These are phyloP conservation scores for Tridacna crocea DNA, from an alignment of 2,888 invertebrate genomes.

Conservation along the genomic window DNA sequence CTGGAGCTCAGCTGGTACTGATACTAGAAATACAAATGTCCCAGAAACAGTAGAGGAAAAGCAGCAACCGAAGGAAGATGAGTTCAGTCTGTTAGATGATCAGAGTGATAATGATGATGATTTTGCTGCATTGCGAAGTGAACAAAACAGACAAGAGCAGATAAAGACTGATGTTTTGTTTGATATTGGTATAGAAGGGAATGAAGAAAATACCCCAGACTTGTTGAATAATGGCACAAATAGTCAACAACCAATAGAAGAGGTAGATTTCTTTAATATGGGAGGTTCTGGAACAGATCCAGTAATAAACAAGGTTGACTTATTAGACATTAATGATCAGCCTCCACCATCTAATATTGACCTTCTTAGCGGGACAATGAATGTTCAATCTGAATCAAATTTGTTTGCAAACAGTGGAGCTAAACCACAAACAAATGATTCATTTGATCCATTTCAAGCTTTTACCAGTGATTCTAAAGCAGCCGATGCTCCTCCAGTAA, in stretches of 20 bases:
- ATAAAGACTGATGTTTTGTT: neutral
- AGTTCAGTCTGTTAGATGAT: conserved; percentile 66
- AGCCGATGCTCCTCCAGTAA: conserved; percentile 49
- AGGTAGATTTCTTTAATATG: conserved; percentile 75
- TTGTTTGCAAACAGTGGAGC: conserved; percentile 9
- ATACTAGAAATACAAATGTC: neutral
- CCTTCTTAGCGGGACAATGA: conserved; percentile 66
- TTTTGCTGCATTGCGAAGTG: conserved; percentile 70
- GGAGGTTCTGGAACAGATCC: conserved; percentile 46
- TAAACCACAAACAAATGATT: conserved; percentile 49
- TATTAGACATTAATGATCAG: conserved; percentile 67
- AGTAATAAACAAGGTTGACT: conserved; percentile 63
- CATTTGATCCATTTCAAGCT: conserved; percentile 81
- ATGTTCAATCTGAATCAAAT: conserved; percentile 28
- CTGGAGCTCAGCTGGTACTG: conserved; percentile 48
- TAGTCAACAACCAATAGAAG: conserved; percentile 29
- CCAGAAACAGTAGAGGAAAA: conserved; percentile 35
- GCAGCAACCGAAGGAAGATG: conserved; percentile 55
- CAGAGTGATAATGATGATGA: conserved; percentile 74
- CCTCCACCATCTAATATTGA: conserved; percentile 74
- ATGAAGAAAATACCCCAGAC: conserved; percentile 15
- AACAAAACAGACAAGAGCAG: conserved; percentile 9
- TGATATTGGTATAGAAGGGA: neutral
- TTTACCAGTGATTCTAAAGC: conserved; percentile 43
- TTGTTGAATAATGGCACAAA: conserved; percentile 1